Evolutionary conservation across 2,888 invertebrate species (phyloP).

Genomic region (Drosophila dives): DNA sequence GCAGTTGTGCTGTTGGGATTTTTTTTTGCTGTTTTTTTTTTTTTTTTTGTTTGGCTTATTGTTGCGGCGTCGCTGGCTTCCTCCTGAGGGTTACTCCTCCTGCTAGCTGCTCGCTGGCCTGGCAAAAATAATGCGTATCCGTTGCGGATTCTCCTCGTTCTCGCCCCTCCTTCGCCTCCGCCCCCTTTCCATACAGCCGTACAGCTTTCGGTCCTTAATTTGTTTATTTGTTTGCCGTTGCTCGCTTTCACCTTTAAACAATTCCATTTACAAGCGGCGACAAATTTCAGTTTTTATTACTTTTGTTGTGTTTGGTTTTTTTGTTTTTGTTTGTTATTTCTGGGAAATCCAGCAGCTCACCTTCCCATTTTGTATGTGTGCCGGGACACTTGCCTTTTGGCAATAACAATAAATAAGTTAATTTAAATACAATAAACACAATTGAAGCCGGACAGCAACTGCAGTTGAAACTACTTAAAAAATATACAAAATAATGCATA

Average conservation of each 20-base stretch:
- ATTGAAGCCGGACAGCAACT: constrained; percentile 59
- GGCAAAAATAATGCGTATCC: constrained; percentile 78
- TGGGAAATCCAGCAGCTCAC: constrained; percentile 1
- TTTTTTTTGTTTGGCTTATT: constrained; percentile 57
- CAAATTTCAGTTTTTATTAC: constrained; percentile 77
- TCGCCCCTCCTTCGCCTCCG: neutral
- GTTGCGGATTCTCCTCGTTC: constrained; percentile 66
- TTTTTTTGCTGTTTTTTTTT: neutral
- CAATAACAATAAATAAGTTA: constrained; percentile 78
- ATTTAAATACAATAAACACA: constrained; percentile 80
- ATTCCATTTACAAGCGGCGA: constrained; percentile 80
- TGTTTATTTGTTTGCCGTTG: constrained; percentile 71
- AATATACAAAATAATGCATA: neutral
- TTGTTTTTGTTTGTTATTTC: neutral
- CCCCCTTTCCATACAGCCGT: neutral
- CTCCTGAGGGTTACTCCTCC: constrained; percentile 28
- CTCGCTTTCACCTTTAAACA: constrained; percentile 77
- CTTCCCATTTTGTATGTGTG: neutral
- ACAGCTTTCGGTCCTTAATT: constrained; percentile 63
- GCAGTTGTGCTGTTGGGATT: constrained; percentile 38
- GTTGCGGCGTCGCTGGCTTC: constrained; percentile 51
- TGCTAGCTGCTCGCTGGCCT: constrained; percentile 54
- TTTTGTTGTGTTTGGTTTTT: constrained; percentile 66
- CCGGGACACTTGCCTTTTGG: constrained; percentile 41
- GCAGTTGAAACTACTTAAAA: constrained; percentile 37